These are phyloP conservation scores for Sturnira hondurensis DNA, from an alignment of 2,113 vertebrate species.

Conservation along the genomic window DNA sequence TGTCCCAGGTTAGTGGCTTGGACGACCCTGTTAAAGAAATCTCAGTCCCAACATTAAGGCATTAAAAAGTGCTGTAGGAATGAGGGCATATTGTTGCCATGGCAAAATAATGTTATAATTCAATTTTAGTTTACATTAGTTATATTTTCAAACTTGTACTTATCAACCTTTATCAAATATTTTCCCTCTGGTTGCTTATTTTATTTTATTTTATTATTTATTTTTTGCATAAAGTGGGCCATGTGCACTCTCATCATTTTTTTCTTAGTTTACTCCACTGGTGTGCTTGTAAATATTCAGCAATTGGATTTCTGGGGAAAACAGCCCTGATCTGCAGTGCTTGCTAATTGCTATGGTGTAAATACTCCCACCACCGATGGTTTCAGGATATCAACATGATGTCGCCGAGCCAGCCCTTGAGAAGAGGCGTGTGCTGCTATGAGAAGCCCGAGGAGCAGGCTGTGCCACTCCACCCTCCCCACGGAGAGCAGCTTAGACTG, in stretches of 20 bases:
- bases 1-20: fast-evolving
- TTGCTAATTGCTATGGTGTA: background rate
- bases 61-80: fast-evolving
- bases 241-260: background rate
- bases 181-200: background rate
- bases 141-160: background rate
- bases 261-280: background rate
- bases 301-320: background rate
- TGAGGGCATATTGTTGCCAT: background rate
- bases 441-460: background rate
- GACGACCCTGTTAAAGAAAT: fast-evolving
- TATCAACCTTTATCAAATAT: too few relatives aligned
- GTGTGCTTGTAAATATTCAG: background rate
- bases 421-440: background rate
- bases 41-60: background rate
- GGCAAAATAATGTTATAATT: background rate
- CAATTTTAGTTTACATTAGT: fast-evolving
- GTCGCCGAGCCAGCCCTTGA: fast-evolving
- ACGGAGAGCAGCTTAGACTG: too few relatives aligned
- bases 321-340: fast-evolving
- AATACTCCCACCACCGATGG: background rate
- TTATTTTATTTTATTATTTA: background rate
- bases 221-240: background rate
- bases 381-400: fast-evolving
- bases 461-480: background rate